Conservation (phyloP, 2,888 invertebrate genomes). For the Pseudococcus jackbeardsleyi region DNA sequence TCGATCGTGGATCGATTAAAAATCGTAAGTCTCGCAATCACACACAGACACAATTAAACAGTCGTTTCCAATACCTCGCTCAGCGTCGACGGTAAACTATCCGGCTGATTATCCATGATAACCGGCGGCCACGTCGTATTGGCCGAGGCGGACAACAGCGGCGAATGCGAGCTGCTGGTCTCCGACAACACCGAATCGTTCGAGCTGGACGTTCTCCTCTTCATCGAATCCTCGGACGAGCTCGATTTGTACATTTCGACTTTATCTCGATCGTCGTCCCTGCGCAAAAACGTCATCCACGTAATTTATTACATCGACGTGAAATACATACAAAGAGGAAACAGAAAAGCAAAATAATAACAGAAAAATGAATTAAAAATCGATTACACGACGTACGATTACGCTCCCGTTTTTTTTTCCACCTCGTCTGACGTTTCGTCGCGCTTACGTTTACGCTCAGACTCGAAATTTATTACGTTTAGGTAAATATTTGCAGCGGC, state of each 20-base stretch:
- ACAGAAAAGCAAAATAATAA: conserved; percentile 66
- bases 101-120: conserved; percentile 52
- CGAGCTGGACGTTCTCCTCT: conserved; percentile 75
- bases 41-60: conserved; percentile 71
- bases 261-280: conserved; percentile 78
- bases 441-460: background rate
- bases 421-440: background rate
- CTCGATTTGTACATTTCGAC: conserved; percentile 74
- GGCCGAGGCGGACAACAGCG: conserved; percentile 67
- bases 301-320: conserved; percentile 45
- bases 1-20: background rate
- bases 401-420: background rate
- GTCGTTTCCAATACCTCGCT: conserved; percentile 80
- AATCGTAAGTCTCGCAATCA: background rate
- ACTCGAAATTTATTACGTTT: conserved; percentile 43
- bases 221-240: conserved; percentile 76
- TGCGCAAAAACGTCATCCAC: conserved; percentile 68
- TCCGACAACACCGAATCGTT: conserved; percentile 75
- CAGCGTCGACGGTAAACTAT: conserved; percentile 58
- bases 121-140: conserved; percentile 60
- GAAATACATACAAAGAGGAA: conserved; percentile 45
- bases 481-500: conserved; percentile 37
- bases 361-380: conserved; percentile 67
- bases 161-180: conserved; percentile 70
- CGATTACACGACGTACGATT: background rate